Conservation (phyloP, 2,113 vertebrate species). For the Pheucticus melanocephalus region DNA sequence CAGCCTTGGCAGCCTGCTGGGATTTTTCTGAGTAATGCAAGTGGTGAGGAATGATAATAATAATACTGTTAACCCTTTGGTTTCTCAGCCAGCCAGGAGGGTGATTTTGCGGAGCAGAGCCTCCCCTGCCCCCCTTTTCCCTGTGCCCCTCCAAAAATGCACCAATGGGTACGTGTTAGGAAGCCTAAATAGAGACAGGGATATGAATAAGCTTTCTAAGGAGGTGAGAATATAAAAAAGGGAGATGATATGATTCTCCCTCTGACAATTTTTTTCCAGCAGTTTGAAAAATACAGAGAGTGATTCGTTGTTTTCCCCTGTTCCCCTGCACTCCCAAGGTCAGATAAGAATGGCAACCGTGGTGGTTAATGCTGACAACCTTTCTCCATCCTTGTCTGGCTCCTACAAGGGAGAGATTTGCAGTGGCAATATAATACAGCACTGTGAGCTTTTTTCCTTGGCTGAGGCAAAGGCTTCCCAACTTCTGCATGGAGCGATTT, state of each 20-base stretch:
- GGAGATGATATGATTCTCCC: background rate
- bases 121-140: background rate
- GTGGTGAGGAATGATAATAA: background rate
- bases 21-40: background rate
- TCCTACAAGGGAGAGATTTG: background rate
- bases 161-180: fast-evolving
- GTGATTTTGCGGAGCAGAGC: background rate
- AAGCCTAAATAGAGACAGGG: background rate
- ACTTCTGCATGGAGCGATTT: background rate
- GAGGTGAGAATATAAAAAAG: background rate
- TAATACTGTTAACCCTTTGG: background rate
- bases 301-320: background rate
- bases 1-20: background rate
- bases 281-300: background rate
- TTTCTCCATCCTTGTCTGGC: background rate
- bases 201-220: background rate
- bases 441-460: background rate
- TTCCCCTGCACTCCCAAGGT: background rate
- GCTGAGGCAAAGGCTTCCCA: background rate
- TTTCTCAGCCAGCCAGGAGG: background rate
- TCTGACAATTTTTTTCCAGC: background rate
- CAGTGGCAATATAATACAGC: background rate
- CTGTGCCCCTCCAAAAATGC: background rate
- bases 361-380: background rate
- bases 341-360: background rate